Evolutionary conservation across 2,888 invertebrate species (phyloP), one percentile per base, ranked within the genome.

Genomic region (Griposia aprilina): DNA sequence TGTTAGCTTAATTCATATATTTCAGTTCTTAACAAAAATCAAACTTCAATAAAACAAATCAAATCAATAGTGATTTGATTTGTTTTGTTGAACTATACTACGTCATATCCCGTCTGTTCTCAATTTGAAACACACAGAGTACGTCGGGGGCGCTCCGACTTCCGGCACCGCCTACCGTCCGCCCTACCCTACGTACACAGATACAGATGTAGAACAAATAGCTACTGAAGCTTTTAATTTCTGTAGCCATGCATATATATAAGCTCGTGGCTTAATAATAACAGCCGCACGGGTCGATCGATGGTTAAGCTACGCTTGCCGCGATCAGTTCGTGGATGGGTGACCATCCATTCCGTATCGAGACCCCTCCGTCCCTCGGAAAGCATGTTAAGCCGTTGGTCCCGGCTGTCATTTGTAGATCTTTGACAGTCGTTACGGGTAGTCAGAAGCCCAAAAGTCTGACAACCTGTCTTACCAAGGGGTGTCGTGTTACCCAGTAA

Each of bases 81-180:
- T 36, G 30, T 36, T 36, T 36, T 36, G 3, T 36, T 36, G 30
- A 36, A 36, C 57, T 80, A 41, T 20, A 48, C 17, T 36, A 52
- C 77, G 63, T 52, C 63, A 77, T 52, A 36, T 55, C 62, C 82
- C 45, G 50, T 52, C 77, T 76, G 83, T 36, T 59, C 83, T 63
- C 83, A 52, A 65, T 83, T 59, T 52, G 50, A 65, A 48, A 45
- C 57, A 30, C 36, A 57, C 63, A n/a, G 45, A 15, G 45, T 60
- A 59, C 48, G 36, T 45, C 20, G 65, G 83, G 78, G 83, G 77
- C 83, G 77, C 77, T 50, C 15, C 48, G 10, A 23, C 65, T 65
- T 77, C 79, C 83, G 77, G 79, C 77, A 78, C 76, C 79, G 79
- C 79, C 79, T 57, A 74, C 57, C 78, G n/a, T 30, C 83, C 76